Evolutionary conservation across 2,113 vertebrate genomes (phyloP).

Genomic region (Xenotilapia longispinis): DNA sequence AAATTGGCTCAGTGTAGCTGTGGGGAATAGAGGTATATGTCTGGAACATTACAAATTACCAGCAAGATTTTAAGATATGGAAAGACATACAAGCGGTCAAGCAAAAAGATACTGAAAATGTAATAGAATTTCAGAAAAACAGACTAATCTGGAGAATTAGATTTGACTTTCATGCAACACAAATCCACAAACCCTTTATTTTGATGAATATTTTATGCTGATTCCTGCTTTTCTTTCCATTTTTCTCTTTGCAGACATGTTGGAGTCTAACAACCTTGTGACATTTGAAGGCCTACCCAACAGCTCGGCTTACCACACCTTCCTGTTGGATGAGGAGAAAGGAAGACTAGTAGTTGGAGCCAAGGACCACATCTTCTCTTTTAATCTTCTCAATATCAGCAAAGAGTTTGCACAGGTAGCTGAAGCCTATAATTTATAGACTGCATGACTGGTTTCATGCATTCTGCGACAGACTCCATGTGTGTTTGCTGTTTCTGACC

Average conservation of each 20-base stretch:
- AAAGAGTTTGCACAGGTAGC: constrained; percentile 89
- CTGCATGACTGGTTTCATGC: not conserved
- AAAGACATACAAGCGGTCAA: not conserved
- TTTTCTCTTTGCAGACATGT: constrained; percentile 84
- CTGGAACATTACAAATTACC: not conserved
- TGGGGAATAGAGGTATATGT: not conserved
- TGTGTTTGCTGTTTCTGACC: constrained; percentile 2
- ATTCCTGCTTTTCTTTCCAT: not conserved
- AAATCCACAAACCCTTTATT: not conserved
- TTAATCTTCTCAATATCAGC: constrained; percentile 91
- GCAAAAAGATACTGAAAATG: not conserved
- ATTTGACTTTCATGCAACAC: not conserved
- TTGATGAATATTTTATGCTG: not conserved
- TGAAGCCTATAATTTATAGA: not conserved
- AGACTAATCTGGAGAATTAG: not conserved
- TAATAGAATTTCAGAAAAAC: not conserved
- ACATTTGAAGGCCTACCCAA: constrained; percentile 88
- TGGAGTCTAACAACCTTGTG: constrained; percentile 90
- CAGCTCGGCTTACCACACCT: constrained; percentile 94
- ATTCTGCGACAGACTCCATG: not conserved
- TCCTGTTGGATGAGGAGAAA: constrained; percentile 94
- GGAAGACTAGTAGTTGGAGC: constrained; percentile 90
- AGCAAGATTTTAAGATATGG: not conserved
- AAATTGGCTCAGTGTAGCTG: not conserved
- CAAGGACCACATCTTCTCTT: constrained; percentile 97